Conservation (phyloP, 2,113 vertebrate genomes). For the Centropus unirufus region DNA sequence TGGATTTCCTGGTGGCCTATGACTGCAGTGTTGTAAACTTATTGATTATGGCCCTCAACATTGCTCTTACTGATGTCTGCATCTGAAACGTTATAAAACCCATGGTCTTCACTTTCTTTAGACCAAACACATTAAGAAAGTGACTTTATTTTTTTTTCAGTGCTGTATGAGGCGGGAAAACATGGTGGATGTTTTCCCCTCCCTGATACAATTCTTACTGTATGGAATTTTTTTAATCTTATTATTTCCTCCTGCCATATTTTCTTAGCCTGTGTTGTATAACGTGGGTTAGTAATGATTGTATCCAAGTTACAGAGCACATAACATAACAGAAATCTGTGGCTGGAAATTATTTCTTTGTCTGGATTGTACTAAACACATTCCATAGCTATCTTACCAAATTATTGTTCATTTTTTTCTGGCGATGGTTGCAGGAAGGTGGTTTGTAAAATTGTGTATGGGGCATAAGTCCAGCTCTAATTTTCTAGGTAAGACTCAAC, state of each 20-base stretch:
- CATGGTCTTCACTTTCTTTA: neutral
- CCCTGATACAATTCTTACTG: neutral
- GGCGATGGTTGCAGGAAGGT: neutral
- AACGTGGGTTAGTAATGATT: neutral
- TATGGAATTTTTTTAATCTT: neutral
- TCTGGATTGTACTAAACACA: neutral
- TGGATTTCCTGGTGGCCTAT: conserved; percentile 48
- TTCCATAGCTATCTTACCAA: neutral
- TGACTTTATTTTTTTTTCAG: neutral
- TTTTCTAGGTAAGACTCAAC: neutral
- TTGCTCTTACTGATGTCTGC: conserved; percentile 45
- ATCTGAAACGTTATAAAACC: conserved; percentile 7
- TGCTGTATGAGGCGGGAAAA: neutral
- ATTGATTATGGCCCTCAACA: conserved; percentile 19
- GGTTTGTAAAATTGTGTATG: neutral
- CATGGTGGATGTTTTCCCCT: neutral
- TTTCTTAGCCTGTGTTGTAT: neutral
- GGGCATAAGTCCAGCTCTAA: neutral
- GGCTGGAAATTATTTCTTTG: neutral
- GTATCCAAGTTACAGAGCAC: neutral
- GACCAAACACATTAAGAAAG: neutral
- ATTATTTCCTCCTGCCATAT: neutral
- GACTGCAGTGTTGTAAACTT: conserved; percentile 49
- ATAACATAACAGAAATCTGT: neutral
- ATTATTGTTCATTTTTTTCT: neutral